phyloP scores from a whole-genome alignment of 2,888 invertebrate species.

The Heliconius charithonia region DNA sequence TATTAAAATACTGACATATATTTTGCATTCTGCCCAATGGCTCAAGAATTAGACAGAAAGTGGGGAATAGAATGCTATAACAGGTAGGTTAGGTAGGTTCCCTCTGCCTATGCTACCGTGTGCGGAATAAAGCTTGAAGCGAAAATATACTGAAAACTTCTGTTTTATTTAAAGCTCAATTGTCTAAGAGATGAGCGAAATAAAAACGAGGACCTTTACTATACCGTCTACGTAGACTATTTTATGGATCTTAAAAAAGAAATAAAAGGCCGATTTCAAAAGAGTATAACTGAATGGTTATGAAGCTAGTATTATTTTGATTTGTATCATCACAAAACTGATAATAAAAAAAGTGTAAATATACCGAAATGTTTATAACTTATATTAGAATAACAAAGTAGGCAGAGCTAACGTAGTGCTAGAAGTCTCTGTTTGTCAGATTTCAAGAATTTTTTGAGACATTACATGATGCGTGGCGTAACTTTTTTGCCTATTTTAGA shows the following conservation, averaged over 20 bases:
- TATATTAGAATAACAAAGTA: background rate
- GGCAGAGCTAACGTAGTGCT: background rate
- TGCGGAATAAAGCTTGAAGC: no score
- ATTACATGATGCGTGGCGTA: background rate
- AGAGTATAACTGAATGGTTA: conserved; percentile 45
- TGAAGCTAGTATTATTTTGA: conserved; percentile 47
- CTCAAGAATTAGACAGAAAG: no score
- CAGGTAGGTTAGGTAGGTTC: no score
- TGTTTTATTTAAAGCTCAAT: conserved; percentile 18
- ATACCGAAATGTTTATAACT: no score
- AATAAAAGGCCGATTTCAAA: conserved; percentile 45
- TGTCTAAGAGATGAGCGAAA: conserved; percentile 33
- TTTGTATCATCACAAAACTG: conserved; percentile 16
- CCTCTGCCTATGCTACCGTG: no score
- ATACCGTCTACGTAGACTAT: conserved; percentile 32
- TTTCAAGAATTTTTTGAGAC: background rate
- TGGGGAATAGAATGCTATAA: no score
- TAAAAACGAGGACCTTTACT: conserved; percentile 36
- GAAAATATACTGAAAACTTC: background rate
- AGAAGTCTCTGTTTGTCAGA: background rate
- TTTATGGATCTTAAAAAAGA: conserved; percentile 41
- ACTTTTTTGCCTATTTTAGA: no score
- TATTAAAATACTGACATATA: no score
- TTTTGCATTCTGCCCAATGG: no score
- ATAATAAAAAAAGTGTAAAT: no score